Conservation (phyloP, 2,797 vertebrate species). For the Crax fasciolata region DNA sequence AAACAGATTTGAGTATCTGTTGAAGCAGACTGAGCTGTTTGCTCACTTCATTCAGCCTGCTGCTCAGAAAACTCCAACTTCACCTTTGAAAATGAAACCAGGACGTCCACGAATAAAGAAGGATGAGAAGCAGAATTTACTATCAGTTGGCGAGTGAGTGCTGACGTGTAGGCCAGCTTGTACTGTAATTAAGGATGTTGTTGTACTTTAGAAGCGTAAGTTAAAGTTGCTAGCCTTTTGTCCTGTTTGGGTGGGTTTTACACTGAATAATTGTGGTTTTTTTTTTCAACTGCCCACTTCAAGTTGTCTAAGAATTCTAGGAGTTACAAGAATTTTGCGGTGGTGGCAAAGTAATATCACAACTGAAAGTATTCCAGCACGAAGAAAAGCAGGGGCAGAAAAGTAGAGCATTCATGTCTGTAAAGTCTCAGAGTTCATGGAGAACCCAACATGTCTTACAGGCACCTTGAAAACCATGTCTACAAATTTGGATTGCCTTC, state of each 20-base stretch:
- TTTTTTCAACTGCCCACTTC: neutral
- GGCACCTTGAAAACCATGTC: neutral
- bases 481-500: neutral
- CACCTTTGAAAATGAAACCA: constrained; percentile 98
- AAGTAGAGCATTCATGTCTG: neutral
- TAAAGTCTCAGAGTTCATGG: neutral
- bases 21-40: constrained; percentile 99
- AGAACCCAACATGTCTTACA: neutral
- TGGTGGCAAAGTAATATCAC: neutral
- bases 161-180: neutral
- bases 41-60: constrained; percentile 99
- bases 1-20: constrained; percentile 98
- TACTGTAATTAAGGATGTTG: neutral
- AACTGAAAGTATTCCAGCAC: neutral
- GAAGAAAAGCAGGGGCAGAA: neutral
- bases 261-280: neutral
- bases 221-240: constrained; percentile 3
- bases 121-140: constrained; percentile 96
- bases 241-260: neutral
- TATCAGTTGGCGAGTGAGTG: constrained; percentile 97
- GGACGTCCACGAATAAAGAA: constrained; percentile 97
- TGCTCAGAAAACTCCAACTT: constrained; percentile 98
- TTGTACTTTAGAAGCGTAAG: constrained; percentile 1
- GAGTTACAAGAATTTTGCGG: neutral
- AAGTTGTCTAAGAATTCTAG: neutral